phyloP scores from a whole-genome alignment of 2,113 vertebrate genomes.

The Crypturellus undulatus region DNA sequence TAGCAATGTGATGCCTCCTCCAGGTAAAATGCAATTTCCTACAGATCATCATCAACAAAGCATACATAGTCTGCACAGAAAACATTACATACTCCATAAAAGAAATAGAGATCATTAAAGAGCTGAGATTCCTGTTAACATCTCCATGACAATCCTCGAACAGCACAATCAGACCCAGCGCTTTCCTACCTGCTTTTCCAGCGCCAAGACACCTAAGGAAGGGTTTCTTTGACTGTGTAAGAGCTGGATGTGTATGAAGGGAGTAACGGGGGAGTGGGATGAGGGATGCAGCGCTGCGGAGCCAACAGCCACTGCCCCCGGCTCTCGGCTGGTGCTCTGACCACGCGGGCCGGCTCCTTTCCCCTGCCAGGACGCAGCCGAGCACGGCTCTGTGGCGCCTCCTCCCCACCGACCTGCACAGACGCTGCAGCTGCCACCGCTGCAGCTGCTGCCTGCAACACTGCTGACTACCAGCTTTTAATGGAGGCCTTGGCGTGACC shows the following conservation, averaged over 20 bases:
- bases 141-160: neutral
- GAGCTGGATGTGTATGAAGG: neutral
- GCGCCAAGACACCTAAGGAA: neutral
- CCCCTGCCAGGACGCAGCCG: neutral
- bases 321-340: too few relatives aligned
- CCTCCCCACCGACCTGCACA: neutral
- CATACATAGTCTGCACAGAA: neutral
- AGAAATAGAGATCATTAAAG: neutral
- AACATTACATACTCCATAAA: neutral
- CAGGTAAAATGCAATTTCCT: neutral
- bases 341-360: fast-evolving
- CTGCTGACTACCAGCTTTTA: neutral
- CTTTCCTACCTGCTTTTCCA: neutral
- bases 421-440: neutral
- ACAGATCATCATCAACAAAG: neutral
- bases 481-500: neutral
- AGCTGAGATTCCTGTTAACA: neutral
- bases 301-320: neutral
- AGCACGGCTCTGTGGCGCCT: neutral
- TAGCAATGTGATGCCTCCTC: neutral
- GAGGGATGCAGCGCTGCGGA: neutral
- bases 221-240: neutral
- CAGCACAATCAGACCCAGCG: neutral
- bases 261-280: neutral
- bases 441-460: neutral